phyloP scores from a whole-genome alignment of 2,888 invertebrate species.

The Crepidodera aurea region DNA sequence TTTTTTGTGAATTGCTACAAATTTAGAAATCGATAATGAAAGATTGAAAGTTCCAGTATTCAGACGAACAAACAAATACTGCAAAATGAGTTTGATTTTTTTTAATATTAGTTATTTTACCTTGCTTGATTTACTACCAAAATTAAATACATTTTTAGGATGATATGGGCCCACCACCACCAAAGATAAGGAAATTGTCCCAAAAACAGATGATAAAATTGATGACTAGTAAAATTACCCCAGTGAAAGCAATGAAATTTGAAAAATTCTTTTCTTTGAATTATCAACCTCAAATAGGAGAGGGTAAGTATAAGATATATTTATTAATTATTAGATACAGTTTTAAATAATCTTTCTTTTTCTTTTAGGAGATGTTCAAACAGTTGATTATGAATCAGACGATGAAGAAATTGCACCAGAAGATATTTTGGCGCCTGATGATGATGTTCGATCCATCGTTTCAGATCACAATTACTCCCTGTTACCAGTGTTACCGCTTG shows the following conservation, averaged over 20 bases:
- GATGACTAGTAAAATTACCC: conserved; percentile 35
- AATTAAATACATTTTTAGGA: too few species aligned
- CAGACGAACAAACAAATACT: too few species aligned
- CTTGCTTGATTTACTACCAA: too few species aligned
- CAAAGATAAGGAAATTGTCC: conserved; percentile 44
- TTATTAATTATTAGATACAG: too few species aligned
- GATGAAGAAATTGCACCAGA: conserved; percentile 15
- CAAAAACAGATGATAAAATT: conserved; percentile 42
- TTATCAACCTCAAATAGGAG: conserved; percentile 47
- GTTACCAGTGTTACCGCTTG: too few species aligned
- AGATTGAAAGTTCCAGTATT: too few species aligned
- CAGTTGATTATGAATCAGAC: conserved; percentile 40
- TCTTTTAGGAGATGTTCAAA: conserved; percentile 35
- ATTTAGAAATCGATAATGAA: too few species aligned
- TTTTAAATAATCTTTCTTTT: too few species aligned
- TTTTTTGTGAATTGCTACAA: too few species aligned
- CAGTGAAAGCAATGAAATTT: conserved; percentile 43
- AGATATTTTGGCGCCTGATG: not conserved
- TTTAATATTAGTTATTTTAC: too few species aligned
- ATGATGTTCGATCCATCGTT: conserved; percentile 22
- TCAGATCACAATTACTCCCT: conserved; percentile 35
- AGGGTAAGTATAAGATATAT: conserved; percentile 46
- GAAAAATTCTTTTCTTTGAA: conserved; percentile 48
- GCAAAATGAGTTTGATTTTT: too few species aligned
- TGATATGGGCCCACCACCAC: conserved; percentile 26